Percentiles rank a stretch among this genome's conserved stretches.
Evolutionary conservation across 2,113 vertebrate genomes (phyloP).

Genomic region (Ptyas mucosa): DNA sequence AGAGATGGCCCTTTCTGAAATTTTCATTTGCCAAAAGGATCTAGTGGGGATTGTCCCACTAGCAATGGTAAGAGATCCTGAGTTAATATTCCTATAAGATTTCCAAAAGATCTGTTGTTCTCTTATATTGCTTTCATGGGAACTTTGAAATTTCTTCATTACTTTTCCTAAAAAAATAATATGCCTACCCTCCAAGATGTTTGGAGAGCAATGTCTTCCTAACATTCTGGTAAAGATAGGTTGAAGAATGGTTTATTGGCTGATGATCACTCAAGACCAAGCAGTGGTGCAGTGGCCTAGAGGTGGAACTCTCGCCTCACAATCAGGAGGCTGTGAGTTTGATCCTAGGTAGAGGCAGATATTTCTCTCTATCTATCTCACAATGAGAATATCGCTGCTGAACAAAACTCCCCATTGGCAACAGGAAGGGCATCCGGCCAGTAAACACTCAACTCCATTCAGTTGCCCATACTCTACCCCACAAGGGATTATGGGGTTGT

Average conservation of each 20-base stretch:
- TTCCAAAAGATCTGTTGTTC: background rate
- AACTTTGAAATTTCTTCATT: background rate
- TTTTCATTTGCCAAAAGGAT: constrained; percentile 88
- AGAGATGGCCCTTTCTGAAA: constrained; percentile 80
- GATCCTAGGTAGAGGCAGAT: too few species aligned
- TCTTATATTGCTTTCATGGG: background rate
- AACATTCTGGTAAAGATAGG: background rate
- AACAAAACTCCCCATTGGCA: too few species aligned
- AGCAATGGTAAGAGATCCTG: constrained; percentile 83
- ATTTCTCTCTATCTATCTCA: too few species aligned
- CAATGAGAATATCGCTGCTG: too few species aligned
- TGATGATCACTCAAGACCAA: background rate
- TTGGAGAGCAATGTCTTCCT: background rate
- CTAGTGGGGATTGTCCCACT: constrained; percentile 87
- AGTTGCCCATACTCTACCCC: too few species aligned
- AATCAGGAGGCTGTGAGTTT: too few species aligned
- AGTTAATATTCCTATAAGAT: background rate
- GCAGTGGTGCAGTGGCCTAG: too few species aligned
- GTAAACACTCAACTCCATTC: too few species aligned
- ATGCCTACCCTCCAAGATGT: background rate
- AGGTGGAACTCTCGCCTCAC: too few species aligned
- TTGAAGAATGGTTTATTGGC: background rate
- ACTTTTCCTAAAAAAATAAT: background rate
- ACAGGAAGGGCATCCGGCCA: too few species aligned
- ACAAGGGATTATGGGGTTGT: too few species aligned